Conservation (phyloP, 2,113 vertebrate genomes). For the Sander vitreus region DNA sequence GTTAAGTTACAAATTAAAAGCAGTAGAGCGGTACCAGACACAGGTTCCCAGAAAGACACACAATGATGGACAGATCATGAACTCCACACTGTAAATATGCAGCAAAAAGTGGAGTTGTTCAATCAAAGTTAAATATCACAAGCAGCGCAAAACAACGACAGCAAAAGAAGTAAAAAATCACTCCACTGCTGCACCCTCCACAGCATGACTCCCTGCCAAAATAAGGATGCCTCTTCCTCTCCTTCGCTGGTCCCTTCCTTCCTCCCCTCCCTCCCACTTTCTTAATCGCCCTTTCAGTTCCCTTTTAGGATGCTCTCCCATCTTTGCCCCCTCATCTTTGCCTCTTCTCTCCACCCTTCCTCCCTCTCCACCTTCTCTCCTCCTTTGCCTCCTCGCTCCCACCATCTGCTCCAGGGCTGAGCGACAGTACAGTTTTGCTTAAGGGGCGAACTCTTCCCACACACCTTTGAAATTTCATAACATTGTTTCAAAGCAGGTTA, state of each 20-base stretch:
- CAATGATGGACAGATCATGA: not conserved
- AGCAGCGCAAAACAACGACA: not conserved
- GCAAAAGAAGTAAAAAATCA: constrained; percentile 51
- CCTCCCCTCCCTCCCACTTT: not conserved
- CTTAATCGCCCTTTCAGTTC: not conserved
- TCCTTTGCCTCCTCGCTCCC: constrained; percentile 25
- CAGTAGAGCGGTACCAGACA: not conserved
- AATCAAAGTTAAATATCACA: constrained; percentile 23
- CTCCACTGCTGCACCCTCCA: constrained; percentile 67
- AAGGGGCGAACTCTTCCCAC: constrained; percentile 40
- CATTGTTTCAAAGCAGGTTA: constrained; percentile 53
- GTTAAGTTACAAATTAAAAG: not conserved
- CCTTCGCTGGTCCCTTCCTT: constrained; percentile 17
- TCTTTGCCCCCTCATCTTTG: not conserved
- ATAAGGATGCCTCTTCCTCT: constrained; percentile 38
- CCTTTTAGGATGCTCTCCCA: constrained; percentile 3
- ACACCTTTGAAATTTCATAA: constrained; percentile 50
- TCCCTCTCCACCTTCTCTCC: not conserved
- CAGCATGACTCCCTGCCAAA: constrained; percentile 54
- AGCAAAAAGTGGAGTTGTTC: not conserved
- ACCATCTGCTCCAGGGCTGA: constrained; percentile 66
- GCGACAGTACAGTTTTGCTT: constrained; percentile 41
- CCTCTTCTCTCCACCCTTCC: constrained; percentile 2
- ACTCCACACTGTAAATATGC: not conserved
- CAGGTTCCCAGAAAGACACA: not conserved